Conservation (phyloP, 2,113 vertebrate species). For the Arothron firmamentum region DNA sequence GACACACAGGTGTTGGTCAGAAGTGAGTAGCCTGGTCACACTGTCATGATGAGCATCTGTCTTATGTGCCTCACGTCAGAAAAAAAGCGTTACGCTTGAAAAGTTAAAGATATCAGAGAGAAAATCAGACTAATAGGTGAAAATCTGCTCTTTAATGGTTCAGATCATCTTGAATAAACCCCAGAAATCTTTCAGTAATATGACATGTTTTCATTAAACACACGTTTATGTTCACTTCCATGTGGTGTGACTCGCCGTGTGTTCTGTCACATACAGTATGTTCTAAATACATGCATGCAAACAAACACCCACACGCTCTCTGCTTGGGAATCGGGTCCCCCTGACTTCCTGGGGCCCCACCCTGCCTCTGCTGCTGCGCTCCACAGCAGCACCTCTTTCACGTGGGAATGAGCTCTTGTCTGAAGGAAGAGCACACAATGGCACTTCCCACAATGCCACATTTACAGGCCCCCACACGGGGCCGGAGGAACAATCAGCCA, state of each 20-base stretch:
- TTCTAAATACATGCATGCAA: slow-evolving; percentile 47
- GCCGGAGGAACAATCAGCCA: slow-evolving; percentile 91
- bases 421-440: slow-evolving; percentile 96
- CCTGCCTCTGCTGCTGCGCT: slow-evolving; percentile 81
- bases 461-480: slow-evolving; percentile 82
- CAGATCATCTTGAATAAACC: too few species aligned
- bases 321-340: slow-evolving; percentile 83
- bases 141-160: too few species aligned
- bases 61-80: background rate
- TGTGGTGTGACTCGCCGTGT: background rate
- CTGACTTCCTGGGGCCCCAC: slow-evolving; percentile 74
- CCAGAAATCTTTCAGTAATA: too few species aligned
- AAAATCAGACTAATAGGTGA: too few species aligned
- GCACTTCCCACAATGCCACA: slow-evolving; percentile 92
- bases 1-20: slow-evolving; percentile 84
- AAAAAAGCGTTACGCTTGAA: background rate
- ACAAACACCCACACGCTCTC: slow-evolving; percentile 45
- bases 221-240: background rate
- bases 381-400: slow-evolving; percentile 89
- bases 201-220: background rate
- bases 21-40: slow-evolving; percentile 67
- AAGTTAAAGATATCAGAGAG: background rate
- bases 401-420: slow-evolving; percentile 95
- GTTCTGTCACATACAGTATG: slow-evolving; percentile 9
- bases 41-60: background rate